These are phyloP conservation scores for Sphaerodactylus townsendi DNA, from an alignment of 2,113 vertebrate genomes.

Conservation along the genomic window DNA sequence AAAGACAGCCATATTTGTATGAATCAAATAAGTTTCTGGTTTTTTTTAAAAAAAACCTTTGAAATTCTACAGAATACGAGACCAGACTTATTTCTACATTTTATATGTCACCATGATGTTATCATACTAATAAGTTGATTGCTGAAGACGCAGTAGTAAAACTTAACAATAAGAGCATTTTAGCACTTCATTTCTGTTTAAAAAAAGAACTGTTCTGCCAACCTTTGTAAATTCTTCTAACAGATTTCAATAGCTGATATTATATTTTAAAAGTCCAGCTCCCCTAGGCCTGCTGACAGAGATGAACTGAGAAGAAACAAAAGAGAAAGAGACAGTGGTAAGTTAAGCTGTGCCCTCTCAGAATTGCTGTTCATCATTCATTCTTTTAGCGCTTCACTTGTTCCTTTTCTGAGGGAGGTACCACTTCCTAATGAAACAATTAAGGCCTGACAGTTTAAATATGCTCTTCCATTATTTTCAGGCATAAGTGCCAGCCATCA, in stretches of 20 bases:
- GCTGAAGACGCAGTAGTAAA: constrained; percentile 33
- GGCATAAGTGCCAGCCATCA: constrained; percentile 69
- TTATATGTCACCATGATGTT: constrained; percentile 42
- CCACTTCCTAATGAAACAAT: constrained; percentile 78
- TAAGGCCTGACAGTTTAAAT: constrained; percentile 77
- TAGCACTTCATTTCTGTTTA: constrained; percentile 56
- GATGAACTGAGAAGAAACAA: constrained; percentile 70
- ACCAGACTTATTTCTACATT: constrained; percentile 50
- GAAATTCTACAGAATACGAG: constrained; percentile 8
- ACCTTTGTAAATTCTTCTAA: constrained; percentile 57
- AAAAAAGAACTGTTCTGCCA: constrained; percentile 52
- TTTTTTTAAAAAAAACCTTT: not conserved
- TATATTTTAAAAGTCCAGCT: constrained; percentile 29
- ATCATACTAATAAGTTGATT: constrained; percentile 50
- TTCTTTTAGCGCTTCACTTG: constrained; percentile 66
- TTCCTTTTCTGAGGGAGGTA: constrained; percentile 72
- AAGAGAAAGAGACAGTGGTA: constrained; percentile 50
- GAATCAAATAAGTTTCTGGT: no score
- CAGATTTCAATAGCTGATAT: constrained; percentile 71
- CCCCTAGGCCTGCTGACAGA: constrained; percentile 45
- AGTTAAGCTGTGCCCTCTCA: constrained; percentile 52
- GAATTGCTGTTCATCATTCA: constrained; percentile 71
- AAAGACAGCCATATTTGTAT: no score
- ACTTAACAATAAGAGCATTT: constrained; percentile 48
- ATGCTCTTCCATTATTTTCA: constrained; percentile 72